Evolutionary conservation across 2,113 vertebrate genomes (phyloP).

Genomic region (Platichthys stellatus): DNA sequence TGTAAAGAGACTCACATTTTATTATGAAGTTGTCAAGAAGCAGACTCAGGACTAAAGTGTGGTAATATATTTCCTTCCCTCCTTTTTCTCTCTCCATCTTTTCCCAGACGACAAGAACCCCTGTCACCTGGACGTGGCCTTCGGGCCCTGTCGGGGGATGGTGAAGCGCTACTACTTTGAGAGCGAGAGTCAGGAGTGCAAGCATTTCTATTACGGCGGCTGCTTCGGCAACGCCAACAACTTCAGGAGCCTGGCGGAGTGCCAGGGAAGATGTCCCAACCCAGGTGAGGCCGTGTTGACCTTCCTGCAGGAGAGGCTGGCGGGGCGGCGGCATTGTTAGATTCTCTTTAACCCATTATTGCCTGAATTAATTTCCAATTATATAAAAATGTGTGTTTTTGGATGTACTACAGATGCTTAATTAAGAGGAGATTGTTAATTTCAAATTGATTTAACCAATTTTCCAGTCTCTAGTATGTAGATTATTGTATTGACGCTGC

Average conservation of each 20-base stretch:
- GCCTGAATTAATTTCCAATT: too few species aligned
- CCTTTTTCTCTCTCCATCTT: neutral
- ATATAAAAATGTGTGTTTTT: too few species aligned
- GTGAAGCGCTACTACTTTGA: slow-evolving; percentile 89
- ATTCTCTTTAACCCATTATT: neutral
- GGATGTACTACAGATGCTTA: too few species aligned
- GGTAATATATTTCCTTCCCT: neutral
- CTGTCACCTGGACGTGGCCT: slow-evolving; percentile 86
- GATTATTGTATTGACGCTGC: too few species aligned
- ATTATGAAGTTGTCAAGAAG: neutral
- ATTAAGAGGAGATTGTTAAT: too few species aligned
- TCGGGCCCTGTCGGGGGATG: slow-evolving; percentile 89
- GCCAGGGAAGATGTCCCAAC: slow-evolving; percentile 82
- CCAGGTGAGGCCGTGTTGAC: slow-evolving; percentile 73
- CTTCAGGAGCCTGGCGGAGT: slow-evolving; percentile 84
- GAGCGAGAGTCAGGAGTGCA: slow-evolving; percentile 80
- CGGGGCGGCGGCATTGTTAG: neutral
- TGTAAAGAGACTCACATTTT: neutral
- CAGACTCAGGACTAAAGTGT: too few species aligned
- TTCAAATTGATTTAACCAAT: too few species aligned
- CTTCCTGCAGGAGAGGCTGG: neutral
- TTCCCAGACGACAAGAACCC: slow-evolving; percentile 85
- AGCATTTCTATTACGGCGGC: slow-evolving; percentile 89
- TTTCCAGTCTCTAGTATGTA: too few species aligned
- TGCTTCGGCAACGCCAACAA: slow-evolving; percentile 95